Conservation (phyloP, 1,140 invertebrate genomes). For the Paracyclopina nana region DNA sequence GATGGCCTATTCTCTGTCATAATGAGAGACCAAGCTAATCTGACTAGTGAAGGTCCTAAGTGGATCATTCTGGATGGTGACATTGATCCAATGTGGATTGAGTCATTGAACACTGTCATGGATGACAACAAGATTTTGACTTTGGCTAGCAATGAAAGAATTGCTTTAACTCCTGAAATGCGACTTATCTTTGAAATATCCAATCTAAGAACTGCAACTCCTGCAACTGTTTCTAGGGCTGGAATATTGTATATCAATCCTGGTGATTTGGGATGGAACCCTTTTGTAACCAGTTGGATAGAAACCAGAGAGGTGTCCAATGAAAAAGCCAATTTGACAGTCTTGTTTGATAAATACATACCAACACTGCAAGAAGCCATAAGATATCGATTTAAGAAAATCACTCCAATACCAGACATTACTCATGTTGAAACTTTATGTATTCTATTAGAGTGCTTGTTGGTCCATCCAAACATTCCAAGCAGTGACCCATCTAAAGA, state of each 20-base stretch:
- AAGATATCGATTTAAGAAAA: slow-evolving; percentile 71
- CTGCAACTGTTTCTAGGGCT: slow-evolving; percentile 84
- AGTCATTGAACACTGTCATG: slow-evolving; percentile 62
- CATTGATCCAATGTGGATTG: slow-evolving; percentile 98
- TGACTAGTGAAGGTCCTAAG: slow-evolving; percentile 67
- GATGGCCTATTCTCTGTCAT: slow-evolving; percentile 88
- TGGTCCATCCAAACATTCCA: slow-evolving; percentile 61
- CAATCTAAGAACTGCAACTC: slow-evolving; percentile 78
- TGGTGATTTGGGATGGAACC: slow-evolving; percentile 90
- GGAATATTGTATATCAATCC: slow-evolving; percentile 83
- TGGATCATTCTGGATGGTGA: slow-evolving; percentile 94
- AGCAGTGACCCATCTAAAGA: slow-evolving; percentile 79
- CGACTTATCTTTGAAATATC: slow-evolving; percentile 88
- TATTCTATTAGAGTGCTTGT: slow-evolving; percentile 60
- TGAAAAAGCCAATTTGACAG: slow-evolving; percentile 58
- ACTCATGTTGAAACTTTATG: slow-evolving; percentile 84
- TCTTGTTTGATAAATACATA: slow-evolving; percentile 91
- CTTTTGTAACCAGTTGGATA: slow-evolving; percentile 85
- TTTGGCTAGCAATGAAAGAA: slow-evolving; percentile 85
- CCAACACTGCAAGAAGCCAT: slow-evolving; percentile 71
- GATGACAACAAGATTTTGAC: slow-evolving; percentile 58
- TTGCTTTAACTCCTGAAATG: slow-evolving; percentile 78
- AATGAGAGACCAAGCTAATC: slow-evolving; percentile 82
- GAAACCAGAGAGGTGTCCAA: slow-evolving; percentile 49
- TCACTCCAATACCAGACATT: slow-evolving; percentile 81